A percentile compares a stretch with the other conserved stretches of the same genome.
Evolutionary conservation across 2,797 vertebrate genomes (phyloP).

Genomic region (Florisuga fusca): DNA sequence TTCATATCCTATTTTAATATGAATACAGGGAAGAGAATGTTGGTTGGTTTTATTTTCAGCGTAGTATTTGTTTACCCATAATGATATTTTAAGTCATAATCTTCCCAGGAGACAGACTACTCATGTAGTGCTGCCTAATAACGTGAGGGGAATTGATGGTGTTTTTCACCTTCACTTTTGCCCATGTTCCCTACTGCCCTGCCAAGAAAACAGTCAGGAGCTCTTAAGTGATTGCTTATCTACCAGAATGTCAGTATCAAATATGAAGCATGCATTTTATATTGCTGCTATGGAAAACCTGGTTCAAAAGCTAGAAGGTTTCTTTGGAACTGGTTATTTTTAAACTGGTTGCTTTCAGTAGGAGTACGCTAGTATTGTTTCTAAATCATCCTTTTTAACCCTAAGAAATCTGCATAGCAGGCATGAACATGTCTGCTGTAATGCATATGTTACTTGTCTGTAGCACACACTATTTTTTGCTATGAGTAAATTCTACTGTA

Average conservation of each 20-base stretch:
- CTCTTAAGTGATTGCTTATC: background rate
- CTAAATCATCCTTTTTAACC: background rate
- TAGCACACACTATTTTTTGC: background rate
- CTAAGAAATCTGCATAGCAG: background rate
- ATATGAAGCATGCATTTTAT: background rate
- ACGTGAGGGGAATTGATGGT: rapidly evolving
- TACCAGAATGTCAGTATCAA: background rate
- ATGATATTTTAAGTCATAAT: background rate
- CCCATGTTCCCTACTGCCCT: background rate
- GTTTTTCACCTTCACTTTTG: background rate
- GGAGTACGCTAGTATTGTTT: background rate
- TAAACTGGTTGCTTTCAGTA: background rate
- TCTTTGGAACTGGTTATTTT: background rate
- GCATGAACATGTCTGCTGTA: background rate
- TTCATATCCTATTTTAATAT: background rate
- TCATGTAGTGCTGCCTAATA: background rate
- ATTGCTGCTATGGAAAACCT: background rate
- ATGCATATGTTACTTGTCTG: background rate
- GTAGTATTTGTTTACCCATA: background rate
- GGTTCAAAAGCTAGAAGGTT: background rate
- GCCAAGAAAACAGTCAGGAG: background rate
- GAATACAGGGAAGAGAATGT: background rate
- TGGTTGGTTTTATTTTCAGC: background rate
- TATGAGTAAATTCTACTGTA: background rate
- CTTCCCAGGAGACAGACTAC: background rate